phyloP scores from a whole-genome alignment of 2,888 invertebrate genomes.

The Julus scandinavius region DNA sequence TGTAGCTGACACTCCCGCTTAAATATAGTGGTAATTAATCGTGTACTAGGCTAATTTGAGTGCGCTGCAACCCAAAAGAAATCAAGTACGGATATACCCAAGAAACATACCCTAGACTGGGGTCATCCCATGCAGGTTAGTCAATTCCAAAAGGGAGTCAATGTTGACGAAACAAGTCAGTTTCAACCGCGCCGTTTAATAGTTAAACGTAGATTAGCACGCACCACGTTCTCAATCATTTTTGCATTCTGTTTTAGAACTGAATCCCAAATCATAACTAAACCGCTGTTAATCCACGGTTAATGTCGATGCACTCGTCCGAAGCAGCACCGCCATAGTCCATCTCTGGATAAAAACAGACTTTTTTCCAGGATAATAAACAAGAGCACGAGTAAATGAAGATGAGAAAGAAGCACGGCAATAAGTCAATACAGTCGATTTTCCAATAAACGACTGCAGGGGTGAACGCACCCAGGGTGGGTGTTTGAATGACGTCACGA shows the following conservation, averaged over 20 bases:
- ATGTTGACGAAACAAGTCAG: too few relatives aligned
- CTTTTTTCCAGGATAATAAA: background rate
- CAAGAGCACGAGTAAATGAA: background rate
- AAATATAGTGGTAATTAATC: too few relatives aligned
- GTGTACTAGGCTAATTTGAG: too few relatives aligned
- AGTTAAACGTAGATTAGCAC: too few relatives aligned
- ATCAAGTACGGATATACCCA: too few relatives aligned
- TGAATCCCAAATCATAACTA: too few relatives aligned
- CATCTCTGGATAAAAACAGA: background rate
- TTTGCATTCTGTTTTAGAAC: too few relatives aligned
- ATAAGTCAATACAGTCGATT: slow-evolving; percentile 18
- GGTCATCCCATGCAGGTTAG: background rate
- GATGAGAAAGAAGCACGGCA: background rate
- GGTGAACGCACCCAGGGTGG: slow-evolving; percentile 11
- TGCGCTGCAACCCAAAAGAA: too few relatives aligned
- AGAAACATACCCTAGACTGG: background rate
- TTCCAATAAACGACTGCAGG: background rate
- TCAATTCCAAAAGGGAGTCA: background rate
- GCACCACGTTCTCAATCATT: too few relatives aligned
- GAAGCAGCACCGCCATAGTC: background rate
- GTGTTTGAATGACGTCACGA: background rate
- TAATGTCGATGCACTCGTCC: background rate
- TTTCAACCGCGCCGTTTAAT: too few relatives aligned
- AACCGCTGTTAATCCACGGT: background rate
- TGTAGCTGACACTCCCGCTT: too few relatives aligned